These are phyloP conservation scores for Smittia aterrima DNA, from an alignment of 2,888 invertebrate species.

Conservation along the genomic window DNA sequence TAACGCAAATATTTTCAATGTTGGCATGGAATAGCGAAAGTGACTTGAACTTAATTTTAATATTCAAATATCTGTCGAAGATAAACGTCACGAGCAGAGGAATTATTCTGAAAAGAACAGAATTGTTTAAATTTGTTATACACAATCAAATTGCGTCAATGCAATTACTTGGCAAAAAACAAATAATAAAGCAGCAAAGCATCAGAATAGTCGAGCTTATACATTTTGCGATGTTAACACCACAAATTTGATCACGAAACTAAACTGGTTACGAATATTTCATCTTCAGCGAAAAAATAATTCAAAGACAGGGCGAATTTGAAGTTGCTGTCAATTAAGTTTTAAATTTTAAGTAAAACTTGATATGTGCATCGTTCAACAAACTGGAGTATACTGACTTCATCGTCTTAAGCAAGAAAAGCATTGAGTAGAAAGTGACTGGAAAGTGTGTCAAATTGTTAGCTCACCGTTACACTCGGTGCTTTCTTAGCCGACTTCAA, in stretches of 20 bases:
- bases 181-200: constrained; percentile 27
- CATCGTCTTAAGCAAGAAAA: background rate
- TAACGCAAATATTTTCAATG: constrained; percentile 30
- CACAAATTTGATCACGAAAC: background rate
- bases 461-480: background rate
- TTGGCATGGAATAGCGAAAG: constrained; percentile 18
- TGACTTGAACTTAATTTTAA: constrained; percentile 33
- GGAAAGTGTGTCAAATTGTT: constrained; percentile 10
- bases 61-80: constrained; percentile 31
- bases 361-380: background rate
- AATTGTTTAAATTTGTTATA: background rate
- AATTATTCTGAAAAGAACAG: constrained; percentile 13
- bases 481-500: background rate
- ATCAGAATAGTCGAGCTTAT: constrained; percentile 27
- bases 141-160: background rate
- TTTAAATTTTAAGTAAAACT: background rate
- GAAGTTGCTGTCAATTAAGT: background rate
- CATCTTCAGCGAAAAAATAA: background rate
- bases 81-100: constrained; percentile 20
- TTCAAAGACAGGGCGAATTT: background rate
- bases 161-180: constrained; percentile 29
- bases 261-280: constrained; percentile 14
- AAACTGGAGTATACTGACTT: background rate
- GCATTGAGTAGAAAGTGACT: background rate
- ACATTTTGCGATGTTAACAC: constrained; percentile 24